phyloP scores from a whole-genome alignment of 2,888 invertebrate genomes.

The Epinotia nisella region DNA sequence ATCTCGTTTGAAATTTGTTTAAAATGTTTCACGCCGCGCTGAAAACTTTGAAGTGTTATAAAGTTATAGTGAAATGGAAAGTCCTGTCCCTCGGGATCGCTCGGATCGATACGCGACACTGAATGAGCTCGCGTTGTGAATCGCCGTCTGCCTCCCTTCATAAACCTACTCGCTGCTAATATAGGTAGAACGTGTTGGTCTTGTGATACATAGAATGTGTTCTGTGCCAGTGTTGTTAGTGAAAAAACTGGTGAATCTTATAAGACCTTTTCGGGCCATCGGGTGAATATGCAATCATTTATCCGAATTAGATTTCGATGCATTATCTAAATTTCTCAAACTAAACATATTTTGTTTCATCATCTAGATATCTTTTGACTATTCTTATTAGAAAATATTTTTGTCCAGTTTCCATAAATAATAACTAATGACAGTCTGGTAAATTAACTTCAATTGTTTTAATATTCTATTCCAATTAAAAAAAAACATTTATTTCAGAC shows the following conservation, averaged over 20 bases:
- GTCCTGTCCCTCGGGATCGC: constrained; percentile 67
- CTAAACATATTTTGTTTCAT: background rate
- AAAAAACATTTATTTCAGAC: too few relatives aligned
- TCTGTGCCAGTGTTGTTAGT: constrained; percentile 37
- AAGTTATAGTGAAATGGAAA: constrained; percentile 75
- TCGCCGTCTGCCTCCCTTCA: constrained; percentile 41
- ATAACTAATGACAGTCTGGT: background rate
- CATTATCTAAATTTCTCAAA: background rate
- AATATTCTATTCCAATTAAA: background rate
- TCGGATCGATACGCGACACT: constrained; percentile 73
- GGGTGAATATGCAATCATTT: constrained; percentile 40
- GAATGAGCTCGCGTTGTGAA: constrained; percentile 69
- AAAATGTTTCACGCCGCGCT: constrained; percentile 49
- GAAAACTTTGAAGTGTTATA: constrained; percentile 59
- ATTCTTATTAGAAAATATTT: background rate
- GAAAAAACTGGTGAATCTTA: constrained; percentile 18
- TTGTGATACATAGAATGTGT: constrained; percentile 1
- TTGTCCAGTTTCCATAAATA: background rate
- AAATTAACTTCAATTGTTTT: background rate
- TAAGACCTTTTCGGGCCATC: constrained; percentile 11
- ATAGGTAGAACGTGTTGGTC: background rate
- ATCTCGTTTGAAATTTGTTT: background rate
- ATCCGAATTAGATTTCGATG: constrained; percentile 14
- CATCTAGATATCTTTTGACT: background rate
- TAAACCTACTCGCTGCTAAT: constrained; percentile 10